phyloP scores from a whole-genome alignment of 1,140 invertebrate genomes.

The Anastatus disparis region DNA sequence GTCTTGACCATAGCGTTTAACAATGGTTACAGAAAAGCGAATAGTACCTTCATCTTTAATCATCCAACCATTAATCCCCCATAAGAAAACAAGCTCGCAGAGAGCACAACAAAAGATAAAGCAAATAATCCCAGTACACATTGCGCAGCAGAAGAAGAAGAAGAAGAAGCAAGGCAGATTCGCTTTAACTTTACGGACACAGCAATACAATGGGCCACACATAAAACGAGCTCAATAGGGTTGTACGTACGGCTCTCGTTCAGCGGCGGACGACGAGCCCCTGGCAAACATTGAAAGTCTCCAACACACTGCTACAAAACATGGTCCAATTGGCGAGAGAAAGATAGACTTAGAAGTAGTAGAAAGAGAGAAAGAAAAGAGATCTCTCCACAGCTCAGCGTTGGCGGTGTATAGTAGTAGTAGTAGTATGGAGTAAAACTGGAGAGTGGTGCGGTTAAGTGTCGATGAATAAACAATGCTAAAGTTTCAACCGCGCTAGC shows the following conservation, averaged over 20 bases:
- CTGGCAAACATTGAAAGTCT: constrained; percentile 10
- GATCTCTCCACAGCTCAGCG: neutral
- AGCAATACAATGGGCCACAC: constrained; percentile 3
- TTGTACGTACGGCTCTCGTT: too few relatives aligned
- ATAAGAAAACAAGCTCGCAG: neutral
- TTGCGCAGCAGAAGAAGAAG: too few relatives aligned
- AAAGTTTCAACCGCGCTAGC: constrained; percentile 11
- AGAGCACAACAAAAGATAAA: neutral
- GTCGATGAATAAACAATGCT: constrained; percentile 40
- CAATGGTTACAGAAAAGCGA: too few relatives aligned
- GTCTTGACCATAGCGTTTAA: too few relatives aligned
- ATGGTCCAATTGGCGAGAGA: too few relatives aligned
- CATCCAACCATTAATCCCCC: too few relatives aligned
- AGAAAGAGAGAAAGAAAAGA: too few relatives aligned
- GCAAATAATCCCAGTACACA: neutral
- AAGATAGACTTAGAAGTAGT: too few relatives aligned
- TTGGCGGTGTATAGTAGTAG: neutral
- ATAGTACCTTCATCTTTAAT: too few relatives aligned
- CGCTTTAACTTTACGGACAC: neutral
- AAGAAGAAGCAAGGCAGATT: constrained; percentile 12
- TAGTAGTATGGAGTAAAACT: constrained; percentile 15
- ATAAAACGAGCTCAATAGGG: too few relatives aligned
- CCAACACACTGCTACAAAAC: too few relatives aligned
- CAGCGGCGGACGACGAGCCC: neutral
- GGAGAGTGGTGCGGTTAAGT: constrained; percentile 30